These are phyloP conservation scores for Coturnix japonica DNA, from an alignment of 2,113 vertebrate species.

Conservation along the genomic window DNA sequence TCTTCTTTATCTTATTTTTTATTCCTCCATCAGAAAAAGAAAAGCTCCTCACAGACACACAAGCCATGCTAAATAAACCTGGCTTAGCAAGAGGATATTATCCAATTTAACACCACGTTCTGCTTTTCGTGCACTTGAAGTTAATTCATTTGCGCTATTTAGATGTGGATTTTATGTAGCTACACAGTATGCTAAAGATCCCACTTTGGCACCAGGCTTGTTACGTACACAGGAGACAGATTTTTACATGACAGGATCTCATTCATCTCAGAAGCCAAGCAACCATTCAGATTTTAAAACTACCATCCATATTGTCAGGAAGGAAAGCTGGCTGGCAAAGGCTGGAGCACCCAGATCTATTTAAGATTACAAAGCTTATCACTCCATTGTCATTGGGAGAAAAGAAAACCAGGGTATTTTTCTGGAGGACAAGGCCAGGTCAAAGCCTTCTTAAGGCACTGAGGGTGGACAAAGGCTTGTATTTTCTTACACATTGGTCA, in stretches of 20 bases:
- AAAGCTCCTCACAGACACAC: not conserved
- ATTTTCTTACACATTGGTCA: not conserved
- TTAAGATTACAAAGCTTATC: conserved; percentile 31
- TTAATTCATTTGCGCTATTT: not conserved
- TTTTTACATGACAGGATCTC: not conserved
- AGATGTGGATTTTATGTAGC: not conserved
- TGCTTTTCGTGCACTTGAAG: not conserved
- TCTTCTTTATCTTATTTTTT: not conserved
- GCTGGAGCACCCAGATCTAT: not conserved
- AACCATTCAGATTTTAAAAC: not conserved
- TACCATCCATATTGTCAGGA: not conserved
- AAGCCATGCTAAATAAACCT: not conserved
- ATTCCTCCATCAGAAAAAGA: not conserved
- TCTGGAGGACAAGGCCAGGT: not conserved
- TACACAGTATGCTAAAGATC: not conserved
- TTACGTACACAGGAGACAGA: not conserved
- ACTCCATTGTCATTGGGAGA: not conserved
- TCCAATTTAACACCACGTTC: not conserved
- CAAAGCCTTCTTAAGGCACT: not conserved
- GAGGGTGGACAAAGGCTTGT: not conserved
- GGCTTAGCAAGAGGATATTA: not conserved
- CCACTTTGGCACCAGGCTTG: not conserved
- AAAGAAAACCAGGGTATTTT: not conserved
- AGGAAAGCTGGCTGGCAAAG: not conserved
- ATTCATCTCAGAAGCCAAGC: not conserved